These are phyloP conservation scores for Raphicerus campestris DNA, from an alignment of 2,113 vertebrate genomes.

Conservation along the genomic window DNA sequence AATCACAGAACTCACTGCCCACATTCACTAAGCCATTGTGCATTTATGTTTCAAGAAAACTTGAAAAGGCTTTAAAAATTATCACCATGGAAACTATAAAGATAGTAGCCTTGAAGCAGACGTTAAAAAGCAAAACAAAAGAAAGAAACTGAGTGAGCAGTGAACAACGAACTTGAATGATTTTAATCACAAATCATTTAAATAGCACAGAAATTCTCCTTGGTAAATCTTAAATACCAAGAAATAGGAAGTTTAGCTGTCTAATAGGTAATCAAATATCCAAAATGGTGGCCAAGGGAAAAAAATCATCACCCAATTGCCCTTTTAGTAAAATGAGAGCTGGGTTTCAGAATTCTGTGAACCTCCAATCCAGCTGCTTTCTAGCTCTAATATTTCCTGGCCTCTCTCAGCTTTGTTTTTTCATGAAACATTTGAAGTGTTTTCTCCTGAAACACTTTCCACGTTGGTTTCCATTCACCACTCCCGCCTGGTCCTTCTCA, in stretches of 20 bases:
- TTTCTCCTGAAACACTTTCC: background rate
- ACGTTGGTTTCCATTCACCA: rapidly evolving
- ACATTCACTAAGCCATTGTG: background rate
- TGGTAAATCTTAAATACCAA: background rate
- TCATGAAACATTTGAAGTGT: background rate
- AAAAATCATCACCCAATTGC: background rate
- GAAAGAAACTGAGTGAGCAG: background rate
- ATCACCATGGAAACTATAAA: background rate
- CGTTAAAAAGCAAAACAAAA: background rate
- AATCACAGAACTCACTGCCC: slow-evolving; percentile 47
- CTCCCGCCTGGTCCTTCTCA: background rate
- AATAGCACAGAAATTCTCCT: background rate
- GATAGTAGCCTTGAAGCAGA: background rate
- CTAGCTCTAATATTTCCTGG: background rate
- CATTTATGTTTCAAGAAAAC: background rate
- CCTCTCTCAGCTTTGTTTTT: background rate
- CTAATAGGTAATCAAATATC: background rate
- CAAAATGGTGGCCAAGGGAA: background rate
- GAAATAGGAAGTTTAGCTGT: background rate
- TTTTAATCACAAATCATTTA: slow-evolving; percentile 1
- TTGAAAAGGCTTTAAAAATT: background rate
- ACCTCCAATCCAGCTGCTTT: background rate
- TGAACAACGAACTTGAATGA: background rate
- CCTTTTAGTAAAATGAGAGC: background rate
- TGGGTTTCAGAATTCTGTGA: background rate